Evolutionary conservation across 1,140 invertebrate genomes (phyloP), one percentile per base, ranked within the genome.

Genomic region (Charaxes varanes): DNA sequence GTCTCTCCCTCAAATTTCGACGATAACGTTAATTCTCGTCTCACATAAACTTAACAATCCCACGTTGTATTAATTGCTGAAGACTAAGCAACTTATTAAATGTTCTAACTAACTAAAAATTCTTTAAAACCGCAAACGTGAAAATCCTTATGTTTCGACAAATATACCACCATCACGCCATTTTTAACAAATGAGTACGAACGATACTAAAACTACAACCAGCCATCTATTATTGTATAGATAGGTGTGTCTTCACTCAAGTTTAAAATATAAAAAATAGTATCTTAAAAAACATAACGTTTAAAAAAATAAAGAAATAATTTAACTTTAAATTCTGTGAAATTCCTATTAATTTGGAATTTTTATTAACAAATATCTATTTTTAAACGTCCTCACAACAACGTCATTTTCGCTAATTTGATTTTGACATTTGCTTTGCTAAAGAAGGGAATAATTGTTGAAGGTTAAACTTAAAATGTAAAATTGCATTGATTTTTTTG

Each of bases 1-100:
- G 82, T 85, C 82, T 85, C 82, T 85, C 82, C 82, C 80, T 83
- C 62, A 70, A 81, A 63, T 85, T 73, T 69, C 61, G 59, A 49
- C 50, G 57, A 63, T 58, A 70, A 71, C 41, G 41, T 54, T 53
- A 34, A 32, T 40, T 56, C 23, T 56, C 12, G 28, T 11, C 31
- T 14, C 17, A 56, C 30, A 54, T 51, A 64, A 62, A 49, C 36
- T 47, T 27, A 26, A 46, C 35, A 31, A 52, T 58, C 49, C 45
- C 40, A 50, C 45, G 47, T 68, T 36, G 38, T 47, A 77, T 34
- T 34, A 37, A 41, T 35, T 34, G 31, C 22, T 47, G 55, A 72
- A 73, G 55, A 71, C 80, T 59, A 70, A 47, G 42, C 49, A 50
- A 43, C 3, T 48, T 53, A 44, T 65, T 49, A 61, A 60, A 62